Conservation (phyloP, 2,888 invertebrate genomes). For the Dolichomitus sp. region DNA sequence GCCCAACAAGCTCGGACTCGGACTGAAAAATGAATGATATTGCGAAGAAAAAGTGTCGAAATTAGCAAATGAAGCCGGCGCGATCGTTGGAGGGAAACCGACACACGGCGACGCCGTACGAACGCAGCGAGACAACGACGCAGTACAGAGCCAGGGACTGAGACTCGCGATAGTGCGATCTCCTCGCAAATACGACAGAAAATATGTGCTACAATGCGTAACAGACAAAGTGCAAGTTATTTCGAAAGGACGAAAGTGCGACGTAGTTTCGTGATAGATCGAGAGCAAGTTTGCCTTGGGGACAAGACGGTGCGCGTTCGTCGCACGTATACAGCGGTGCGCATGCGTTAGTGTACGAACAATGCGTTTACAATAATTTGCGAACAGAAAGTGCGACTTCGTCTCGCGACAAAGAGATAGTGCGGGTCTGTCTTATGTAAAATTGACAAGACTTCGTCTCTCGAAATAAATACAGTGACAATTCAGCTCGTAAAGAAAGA, state of each 20-base stretch:
- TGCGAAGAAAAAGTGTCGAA: neutral
- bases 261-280: neutral
- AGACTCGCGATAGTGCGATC: neutral
- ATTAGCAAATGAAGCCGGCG: neutral
- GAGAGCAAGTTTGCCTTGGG: neutral
- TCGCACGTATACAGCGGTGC: too few species aligned
- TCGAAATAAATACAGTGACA: too few species aligned
- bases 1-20: neutral
- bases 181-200: neutral
- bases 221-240: too few species aligned
- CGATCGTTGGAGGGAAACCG: neutral
- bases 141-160: neutral
- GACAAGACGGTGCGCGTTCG: neutral
- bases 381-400: too few species aligned
- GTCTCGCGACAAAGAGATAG: neutral
- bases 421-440: neutral
- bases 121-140: neutral
- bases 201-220: neutral
- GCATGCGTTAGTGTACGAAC: too few species aligned
- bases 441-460: neutral
- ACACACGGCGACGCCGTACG: neutral
- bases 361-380: too few species aligned
- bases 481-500: too few species aligned
- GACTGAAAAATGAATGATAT: neutral
- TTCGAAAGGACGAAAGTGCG: neutral